Evolutionary conservation across 1,140 invertebrate genomes (phyloP).

Genomic region (Ctenoplectra terminalis): DNA sequence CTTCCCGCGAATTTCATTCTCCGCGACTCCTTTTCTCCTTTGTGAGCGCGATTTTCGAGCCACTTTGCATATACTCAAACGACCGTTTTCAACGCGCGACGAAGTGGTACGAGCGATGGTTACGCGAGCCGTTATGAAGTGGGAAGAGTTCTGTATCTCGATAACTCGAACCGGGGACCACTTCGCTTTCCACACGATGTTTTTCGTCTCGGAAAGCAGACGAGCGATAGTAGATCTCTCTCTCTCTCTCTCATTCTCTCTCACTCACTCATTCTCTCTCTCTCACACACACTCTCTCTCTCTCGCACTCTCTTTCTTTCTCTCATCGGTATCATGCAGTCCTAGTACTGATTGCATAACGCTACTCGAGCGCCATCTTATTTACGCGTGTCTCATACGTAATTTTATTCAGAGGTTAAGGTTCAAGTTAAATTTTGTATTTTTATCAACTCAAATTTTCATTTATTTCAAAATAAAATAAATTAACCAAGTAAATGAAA

Average conservation of each 20-base stretch:
- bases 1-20: background rate
- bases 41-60: constrained; percentile 20
- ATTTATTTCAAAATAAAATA: too few relatives aligned
- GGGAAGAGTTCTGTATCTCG: background rate
- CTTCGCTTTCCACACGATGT: too few relatives aligned
- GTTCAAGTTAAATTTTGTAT: too few relatives aligned
- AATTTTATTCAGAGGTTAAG: too few relatives aligned
- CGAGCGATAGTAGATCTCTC: background rate
- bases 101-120: background rate
- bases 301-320: too few relatives aligned
- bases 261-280: too few relatives aligned
- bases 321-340: background rate
- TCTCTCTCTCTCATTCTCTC: too few relatives aligned
- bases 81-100: background rate
- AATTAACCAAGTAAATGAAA: too few relatives aligned
- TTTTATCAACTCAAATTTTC: too few relatives aligned
- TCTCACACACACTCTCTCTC: too few relatives aligned
- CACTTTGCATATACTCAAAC: constrained; percentile 33
- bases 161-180: background rate
- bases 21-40: constrained; percentile 7
- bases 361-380: constrained; percentile 4
- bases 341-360: background rate
- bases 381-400: background rate
- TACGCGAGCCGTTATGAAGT: background rate
- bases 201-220: background rate